phyloP scores from a whole-genome alignment of 2,888 invertebrate species.

The Terebella lapidaria region DNA sequence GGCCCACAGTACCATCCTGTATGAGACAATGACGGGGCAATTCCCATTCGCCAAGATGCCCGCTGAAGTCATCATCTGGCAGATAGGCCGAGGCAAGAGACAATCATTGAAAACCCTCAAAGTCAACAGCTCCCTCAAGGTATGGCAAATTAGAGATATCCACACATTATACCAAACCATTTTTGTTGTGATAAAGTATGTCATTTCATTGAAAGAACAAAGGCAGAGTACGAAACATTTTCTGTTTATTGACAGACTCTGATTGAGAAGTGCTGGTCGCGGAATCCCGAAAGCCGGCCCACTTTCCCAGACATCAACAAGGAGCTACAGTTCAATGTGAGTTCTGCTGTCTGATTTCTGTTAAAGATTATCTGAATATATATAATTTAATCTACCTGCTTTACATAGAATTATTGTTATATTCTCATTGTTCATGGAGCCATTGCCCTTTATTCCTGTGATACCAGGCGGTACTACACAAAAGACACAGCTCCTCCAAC shows the following conservation, averaged over 20 bases:
- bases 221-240: too few species aligned
- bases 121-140: constrained; percentile 47
- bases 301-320: constrained; percentile 44
- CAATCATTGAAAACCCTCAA: constrained; percentile 38
- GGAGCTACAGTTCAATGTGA: constrained; percentile 43
- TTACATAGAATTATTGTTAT: too few species aligned
- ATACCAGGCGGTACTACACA: constrained; percentile 39
- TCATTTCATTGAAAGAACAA: too few species aligned
- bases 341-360: constrained; percentile 1
- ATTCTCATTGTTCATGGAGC: too few species aligned
- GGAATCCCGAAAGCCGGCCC: constrained; percentile 38
- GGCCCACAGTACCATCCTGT: constrained; percentile 84
- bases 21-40: constrained; percentile 88
- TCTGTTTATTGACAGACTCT: constrained; percentile 30
- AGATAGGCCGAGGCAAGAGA: constrained; percentile 77
- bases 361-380: not conserved
- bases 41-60: constrained; percentile 89
- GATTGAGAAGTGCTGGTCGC: constrained; percentile 49
- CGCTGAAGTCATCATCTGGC: constrained; percentile 92
- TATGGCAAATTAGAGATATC: constrained; percentile 18
- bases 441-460: too few species aligned
- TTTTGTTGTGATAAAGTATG: too few species aligned
- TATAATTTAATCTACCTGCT: too few species aligned
- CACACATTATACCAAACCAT: too few species aligned
- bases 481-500: constrained; percentile 49